Evolutionary conservation across 1,140 invertebrate genomes (phyloP).

Genomic region (Liolophura sinensis): DNA sequence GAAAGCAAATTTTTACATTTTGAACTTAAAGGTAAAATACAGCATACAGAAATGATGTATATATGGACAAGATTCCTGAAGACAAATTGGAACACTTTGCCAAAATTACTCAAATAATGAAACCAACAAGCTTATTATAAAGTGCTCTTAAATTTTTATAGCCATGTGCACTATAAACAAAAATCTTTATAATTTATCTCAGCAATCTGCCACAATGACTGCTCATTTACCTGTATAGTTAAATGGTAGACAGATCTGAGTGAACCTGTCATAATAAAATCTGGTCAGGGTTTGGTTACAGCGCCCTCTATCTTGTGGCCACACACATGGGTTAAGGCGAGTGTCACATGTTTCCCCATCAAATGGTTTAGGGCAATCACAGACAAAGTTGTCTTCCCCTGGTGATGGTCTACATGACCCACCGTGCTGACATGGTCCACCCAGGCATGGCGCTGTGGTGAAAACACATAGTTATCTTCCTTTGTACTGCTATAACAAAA

Average conservation of each 20-base stretch:
- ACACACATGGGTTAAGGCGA: conserved; percentile 45
- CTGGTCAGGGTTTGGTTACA: conserved; percentile 37
- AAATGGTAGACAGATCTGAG: conserved; percentile 45
- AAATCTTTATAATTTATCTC: not conserved
- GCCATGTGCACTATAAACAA: not conserved
- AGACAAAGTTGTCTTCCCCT: conserved; percentile 27
- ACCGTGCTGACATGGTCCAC: conserved; percentile 40
- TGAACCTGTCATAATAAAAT: conserved; percentile 48
- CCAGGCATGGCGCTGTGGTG: conserved; percentile 40
- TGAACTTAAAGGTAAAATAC: too few species aligned
- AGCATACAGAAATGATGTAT: too few species aligned
- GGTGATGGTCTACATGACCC: conserved; percentile 32
- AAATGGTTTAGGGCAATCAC: conserved; percentile 43
- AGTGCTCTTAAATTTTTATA: not conserved
- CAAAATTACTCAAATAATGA: not conserved
- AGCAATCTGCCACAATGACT: not conserved
- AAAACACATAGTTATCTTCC: not conserved
- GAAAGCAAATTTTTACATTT: too few species aligned
- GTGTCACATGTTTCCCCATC: conserved; percentile 44
- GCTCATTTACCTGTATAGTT: conserved; percentile 40
- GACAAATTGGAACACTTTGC: not conserved
- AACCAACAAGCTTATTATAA: not conserved
- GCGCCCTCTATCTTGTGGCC: conserved; percentile 35
- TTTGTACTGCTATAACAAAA: not conserved
- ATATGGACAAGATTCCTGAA: not conserved